These are phyloP conservation scores for Leptothorax acervorum DNA, from an alignment of 2,888 invertebrate species.

Conservation along the genomic window DNA sequence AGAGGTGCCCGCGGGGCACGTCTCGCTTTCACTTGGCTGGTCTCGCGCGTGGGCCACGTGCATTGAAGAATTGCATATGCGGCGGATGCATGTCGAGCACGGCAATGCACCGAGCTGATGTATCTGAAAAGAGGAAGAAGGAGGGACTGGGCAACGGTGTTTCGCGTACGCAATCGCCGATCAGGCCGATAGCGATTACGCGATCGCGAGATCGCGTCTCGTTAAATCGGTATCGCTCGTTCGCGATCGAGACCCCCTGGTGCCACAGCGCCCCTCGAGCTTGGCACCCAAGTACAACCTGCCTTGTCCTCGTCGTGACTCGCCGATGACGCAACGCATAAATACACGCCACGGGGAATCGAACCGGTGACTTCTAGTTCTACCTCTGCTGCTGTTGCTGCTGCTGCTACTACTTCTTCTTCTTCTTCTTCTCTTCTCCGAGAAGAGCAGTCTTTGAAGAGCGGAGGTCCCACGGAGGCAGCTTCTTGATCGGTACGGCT, in stretches of 20 bases:
- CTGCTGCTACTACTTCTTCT: background rate
- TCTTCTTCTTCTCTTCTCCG: slow-evolving; percentile 5
- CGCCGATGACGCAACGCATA: slow-evolving; percentile 65
- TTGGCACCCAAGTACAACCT: slow-evolving; percentile 49
- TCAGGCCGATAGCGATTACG: background rate
- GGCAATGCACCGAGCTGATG: background rate
- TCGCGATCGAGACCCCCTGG: slow-evolving; percentile 24
- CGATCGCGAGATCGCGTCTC: slow-evolving; percentile 25
- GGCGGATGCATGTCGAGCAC: background rate
- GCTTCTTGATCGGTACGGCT: slow-evolving; percentile 50
- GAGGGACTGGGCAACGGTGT: background rate
- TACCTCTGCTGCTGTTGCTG: slow-evolving; percentile 1
- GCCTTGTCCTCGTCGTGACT: slow-evolving; percentile 67
- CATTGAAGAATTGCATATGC: background rate
- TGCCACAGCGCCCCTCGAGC: slow-evolving; percentile 6
- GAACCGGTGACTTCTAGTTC: slow-evolving; percentile 21
- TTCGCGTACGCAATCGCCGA: background rate
- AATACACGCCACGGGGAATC: slow-evolving; percentile 52
- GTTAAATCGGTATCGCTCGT: slow-evolving; percentile 30
- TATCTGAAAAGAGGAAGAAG: background rate
- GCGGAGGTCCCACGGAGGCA: slow-evolving; percentile 27
- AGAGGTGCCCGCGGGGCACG: slow-evolving; percentile 6
- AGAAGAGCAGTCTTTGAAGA: slow-evolving; percentile 35
- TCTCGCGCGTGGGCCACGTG: slow-evolving; percentile 38
- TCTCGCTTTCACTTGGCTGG: slow-evolving; percentile 47